Conservation (phyloP, 2,797 vertebrate genomes). For the Tinamus major region DNA sequence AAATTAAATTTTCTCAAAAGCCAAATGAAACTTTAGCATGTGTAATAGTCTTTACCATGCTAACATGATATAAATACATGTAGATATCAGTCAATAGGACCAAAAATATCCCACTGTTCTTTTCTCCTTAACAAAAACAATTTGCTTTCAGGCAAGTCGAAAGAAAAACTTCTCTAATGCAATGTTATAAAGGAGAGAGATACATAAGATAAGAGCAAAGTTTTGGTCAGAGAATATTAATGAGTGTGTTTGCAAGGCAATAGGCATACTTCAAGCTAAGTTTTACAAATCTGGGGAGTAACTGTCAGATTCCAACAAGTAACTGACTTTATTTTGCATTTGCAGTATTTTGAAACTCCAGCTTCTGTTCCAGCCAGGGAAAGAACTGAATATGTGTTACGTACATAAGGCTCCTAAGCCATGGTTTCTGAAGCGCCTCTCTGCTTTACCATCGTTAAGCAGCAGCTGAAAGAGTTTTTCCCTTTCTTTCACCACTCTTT, state of each 20-base stretch:
- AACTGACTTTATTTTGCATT: not conserved
- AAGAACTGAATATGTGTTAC: not conserved
- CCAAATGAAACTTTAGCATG: not conserved
- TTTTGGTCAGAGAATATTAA: not conserved
- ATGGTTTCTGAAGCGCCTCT: not conserved
- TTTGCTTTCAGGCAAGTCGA: not conserved
- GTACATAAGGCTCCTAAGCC: not conserved
- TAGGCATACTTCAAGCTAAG: not conserved
- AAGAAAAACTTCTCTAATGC: not conserved
- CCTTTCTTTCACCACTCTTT: not conserved
- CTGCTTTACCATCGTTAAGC: not conserved
- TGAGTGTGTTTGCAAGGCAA: not conserved
- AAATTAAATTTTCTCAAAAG: not conserved
- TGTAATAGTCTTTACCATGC: not conserved
- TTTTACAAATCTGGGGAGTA: not conserved
- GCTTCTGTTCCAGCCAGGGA: not conserved
- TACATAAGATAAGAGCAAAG: not conserved
- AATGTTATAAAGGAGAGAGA: fast-evolving
- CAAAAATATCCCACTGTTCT: not conserved
- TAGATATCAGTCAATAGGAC: not conserved
- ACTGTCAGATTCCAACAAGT: not conserved
- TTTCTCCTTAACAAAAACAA: not conserved
- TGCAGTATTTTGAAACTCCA: not conserved
- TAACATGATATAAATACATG: not conserved
- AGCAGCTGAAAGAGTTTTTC: not conserved